phyloP scores from a whole-genome alignment of 2,888 invertebrate genomes.

The Gymnosoma rotundatum region DNA sequence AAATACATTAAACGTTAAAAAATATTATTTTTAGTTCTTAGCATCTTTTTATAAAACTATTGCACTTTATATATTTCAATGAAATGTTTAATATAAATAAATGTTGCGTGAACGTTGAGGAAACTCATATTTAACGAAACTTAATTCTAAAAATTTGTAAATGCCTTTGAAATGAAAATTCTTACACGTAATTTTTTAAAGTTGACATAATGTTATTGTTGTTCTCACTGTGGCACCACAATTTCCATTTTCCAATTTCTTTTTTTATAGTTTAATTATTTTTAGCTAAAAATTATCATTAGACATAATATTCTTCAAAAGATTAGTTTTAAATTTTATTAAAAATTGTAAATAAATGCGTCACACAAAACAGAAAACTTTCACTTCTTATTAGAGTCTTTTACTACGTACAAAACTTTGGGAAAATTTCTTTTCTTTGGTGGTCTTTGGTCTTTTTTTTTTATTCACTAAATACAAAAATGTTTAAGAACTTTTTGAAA shows the following conservation, averaged over 20 bases:
- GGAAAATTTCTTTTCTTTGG: conserved; percentile 4
- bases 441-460: not conserved
- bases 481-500: not conserved
- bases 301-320: not conserved
- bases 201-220: conserved; percentile 21
- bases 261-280: not conserved
- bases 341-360: conserved; percentile 27
- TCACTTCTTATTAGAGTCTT: conserved; percentile 45
- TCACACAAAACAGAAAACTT: conserved; percentile 57
- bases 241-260: not conserved
- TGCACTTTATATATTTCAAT: too few relatives aligned
- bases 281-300: not conserved
- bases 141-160: too few relatives aligned
- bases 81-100: too few relatives aligned
- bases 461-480: not conserved
- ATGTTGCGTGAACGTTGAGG: too few relatives aligned
- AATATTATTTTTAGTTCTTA: too few relatives aligned
- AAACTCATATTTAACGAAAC: too few relatives aligned
- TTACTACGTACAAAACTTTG: conserved; percentile 49
- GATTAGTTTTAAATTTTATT: conserved; percentile 25
- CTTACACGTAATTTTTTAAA: conserved; percentile 23
- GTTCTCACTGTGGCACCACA: not conserved
- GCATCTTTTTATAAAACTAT: too few relatives aligned
- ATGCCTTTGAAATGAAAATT: not conserved
- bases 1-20: too few relatives aligned